Base-by-base conservation (phyloP, 1,140 invertebrate genomes). In the Eriosoma lanigerum region DNA sequence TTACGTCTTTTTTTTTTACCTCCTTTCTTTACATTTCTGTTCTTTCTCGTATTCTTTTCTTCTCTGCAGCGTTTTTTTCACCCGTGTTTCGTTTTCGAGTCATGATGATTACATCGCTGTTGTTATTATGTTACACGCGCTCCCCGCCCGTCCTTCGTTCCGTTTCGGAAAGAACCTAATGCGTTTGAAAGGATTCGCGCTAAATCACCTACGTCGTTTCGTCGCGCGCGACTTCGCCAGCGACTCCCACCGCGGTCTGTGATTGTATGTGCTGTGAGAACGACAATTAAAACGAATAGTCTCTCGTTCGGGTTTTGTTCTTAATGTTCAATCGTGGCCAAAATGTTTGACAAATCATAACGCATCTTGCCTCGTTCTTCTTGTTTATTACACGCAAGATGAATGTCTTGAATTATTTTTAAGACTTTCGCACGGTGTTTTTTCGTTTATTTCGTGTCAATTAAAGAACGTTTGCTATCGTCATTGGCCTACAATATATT, bases 171-270 rank as follows among this genome's bases (percentile, higher is more conserved):
- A 24, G 58, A 60, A 60, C 24, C 58, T 60, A 60, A 60, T 60
- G 58, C 58, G 24, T 60, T 60, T 26, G 58, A 60, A 60, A 60
- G 58, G 58, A 60, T 60, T 60, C 58, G 58, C 58, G 24, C 58
- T 60, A 60, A 60, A 26, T 60, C 24, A 60, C 26, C 58, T 60
- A 29, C 24, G 26, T 26, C 1, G 56, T 60, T 13, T 60, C 12
- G 56, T 26, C 58, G 26, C 15, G 24, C 26, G 13, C 26, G 24
- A 26, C 12, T 60, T 60, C 6, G 24, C 13, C 17, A 13, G 15
- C 1, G 8, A 6, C 13, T 24, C 15, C 26, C 56, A 29, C 24
- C 24, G 32, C 24, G 32, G 32, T 38, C 8, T 38, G 32, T 38
- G 26, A 26, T 26, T 29, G 15, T 15, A 60, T 26, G 13, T 26